Evolutionary conservation across 1,140 invertebrate species (phyloP).

Genomic region (Drosophila orosa): DNA sequence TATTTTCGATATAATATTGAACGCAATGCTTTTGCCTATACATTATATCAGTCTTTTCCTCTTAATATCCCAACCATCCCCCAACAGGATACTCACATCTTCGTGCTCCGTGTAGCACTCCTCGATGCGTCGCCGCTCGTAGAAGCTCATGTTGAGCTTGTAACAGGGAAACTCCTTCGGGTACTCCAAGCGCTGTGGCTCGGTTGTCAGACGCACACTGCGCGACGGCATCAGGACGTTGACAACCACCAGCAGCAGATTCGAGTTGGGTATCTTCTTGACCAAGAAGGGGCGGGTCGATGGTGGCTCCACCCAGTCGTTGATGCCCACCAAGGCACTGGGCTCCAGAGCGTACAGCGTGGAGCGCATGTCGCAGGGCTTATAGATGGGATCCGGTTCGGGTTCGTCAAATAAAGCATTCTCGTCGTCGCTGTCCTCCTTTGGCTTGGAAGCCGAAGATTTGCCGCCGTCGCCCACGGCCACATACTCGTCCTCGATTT

Average conservation of each 20-base stretch:
- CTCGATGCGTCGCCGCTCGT: slow-evolving; percentile 88
- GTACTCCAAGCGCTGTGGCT: slow-evolving; percentile 84
- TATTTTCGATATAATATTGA: not conserved
- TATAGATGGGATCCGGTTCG: slow-evolving; percentile 81
- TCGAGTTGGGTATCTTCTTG: slow-evolving; percentile 90
- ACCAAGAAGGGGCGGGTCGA: slow-evolving; percentile 87
- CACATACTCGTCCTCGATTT: slow-evolving; percentile 76
- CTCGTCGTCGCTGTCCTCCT: slow-evolving; percentile 82
- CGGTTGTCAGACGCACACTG: slow-evolving; percentile 76
- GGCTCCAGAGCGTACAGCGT: slow-evolving; percentile 89
- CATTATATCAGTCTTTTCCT: too few relatives aligned
- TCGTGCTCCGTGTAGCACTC: slow-evolving; percentile 91
- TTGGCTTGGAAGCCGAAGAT: slow-evolving; percentile 70
- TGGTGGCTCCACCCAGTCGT: slow-evolving; percentile 79
- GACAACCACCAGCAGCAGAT: slow-evolving; percentile 91
- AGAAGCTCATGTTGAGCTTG: slow-evolving; percentile 89
- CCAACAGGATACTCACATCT: slow-evolving; percentile 84
- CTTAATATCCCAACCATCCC: not conserved
- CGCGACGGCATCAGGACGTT: slow-evolving; percentile 83
- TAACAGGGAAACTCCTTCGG: slow-evolving; percentile 88
- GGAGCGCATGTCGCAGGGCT: slow-evolving; percentile 88
- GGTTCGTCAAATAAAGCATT: slow-evolving; percentile 73
- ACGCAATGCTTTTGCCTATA: not conserved
- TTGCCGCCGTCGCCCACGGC: slow-evolving; percentile 68
- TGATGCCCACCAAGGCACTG: slow-evolving; percentile 85